Percentiles rank a stretch among this genome's conserved stretches.
Conservation (phyloP, 2,113 vertebrate genomes). For the Amazona vittata region DNA sequence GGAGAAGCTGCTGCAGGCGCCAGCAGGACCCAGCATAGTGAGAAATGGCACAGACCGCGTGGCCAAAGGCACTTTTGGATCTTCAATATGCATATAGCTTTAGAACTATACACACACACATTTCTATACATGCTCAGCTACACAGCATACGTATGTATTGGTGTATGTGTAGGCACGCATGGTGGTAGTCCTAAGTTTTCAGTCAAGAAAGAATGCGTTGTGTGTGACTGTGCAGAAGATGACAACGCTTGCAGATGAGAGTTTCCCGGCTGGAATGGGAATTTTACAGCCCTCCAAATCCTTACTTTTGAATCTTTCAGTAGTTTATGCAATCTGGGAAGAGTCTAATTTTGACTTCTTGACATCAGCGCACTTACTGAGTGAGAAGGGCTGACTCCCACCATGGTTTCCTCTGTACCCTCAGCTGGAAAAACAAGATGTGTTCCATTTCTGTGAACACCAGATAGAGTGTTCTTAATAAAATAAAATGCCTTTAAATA, state of each 20-base stretch:
- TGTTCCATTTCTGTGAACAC: not conserved
- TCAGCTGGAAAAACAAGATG: not conserved
- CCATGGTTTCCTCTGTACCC: not conserved
- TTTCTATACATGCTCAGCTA: not conserved
- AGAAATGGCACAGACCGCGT: not conserved
- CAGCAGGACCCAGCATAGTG: accelerated
- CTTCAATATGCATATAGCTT: not conserved
- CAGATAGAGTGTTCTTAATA: not conserved
- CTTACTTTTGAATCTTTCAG: not conserved
- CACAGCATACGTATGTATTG: accelerated
- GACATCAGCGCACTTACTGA: not conserved
- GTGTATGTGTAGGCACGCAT: not conserved
- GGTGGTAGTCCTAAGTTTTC: not conserved
- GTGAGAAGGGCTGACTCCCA: not conserved
- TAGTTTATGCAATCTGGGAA: not conserved
- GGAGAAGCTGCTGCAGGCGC: not conserved
- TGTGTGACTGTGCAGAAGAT: not conserved
- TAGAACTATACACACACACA: not conserved
- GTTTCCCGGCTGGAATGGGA: not conserved
- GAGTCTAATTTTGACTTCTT: not conserved
- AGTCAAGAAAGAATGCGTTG: not conserved
- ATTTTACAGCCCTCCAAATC: not conserved
- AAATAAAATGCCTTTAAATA: not conserved
- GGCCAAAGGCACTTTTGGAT: not conserved
- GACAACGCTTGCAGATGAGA: not conserved